Percentiles rank a stretch among this genome's conserved stretches.
These are phyloP conservation scores for Watsonalla cultraria DNA, from an alignment of 2,888 invertebrate genomes.

Conservation along the genomic window DNA sequence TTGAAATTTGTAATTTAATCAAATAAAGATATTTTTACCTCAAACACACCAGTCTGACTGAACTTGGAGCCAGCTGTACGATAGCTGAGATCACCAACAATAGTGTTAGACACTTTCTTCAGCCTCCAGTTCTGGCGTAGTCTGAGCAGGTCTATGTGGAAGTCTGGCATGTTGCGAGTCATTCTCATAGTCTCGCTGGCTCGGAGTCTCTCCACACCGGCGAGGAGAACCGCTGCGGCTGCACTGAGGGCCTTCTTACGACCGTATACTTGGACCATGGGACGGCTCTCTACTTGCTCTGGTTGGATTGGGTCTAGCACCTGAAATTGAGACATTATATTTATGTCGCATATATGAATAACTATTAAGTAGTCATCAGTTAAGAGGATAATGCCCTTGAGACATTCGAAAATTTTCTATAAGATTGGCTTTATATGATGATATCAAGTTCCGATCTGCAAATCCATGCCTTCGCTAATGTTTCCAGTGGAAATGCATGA, in stretches of 20 bases:
- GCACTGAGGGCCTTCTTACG: slow-evolving; percentile 94
- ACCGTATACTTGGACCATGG: slow-evolving; percentile 93
- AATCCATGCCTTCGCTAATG: too few relatives aligned
- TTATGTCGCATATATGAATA: too few relatives aligned
- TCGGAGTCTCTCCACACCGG: slow-evolving; percentile 92
- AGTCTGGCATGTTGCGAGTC: slow-evolving; percentile 88
- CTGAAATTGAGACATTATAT: slow-evolving; percentile 29
- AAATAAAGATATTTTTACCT: too few relatives aligned
- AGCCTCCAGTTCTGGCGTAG: slow-evolving; percentile 96
- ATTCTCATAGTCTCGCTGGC: slow-evolving; percentile 88
- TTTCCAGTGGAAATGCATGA: too few relatives aligned
- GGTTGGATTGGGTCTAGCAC: slow-evolving; percentile 93
- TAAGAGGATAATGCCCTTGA: too few relatives aligned
- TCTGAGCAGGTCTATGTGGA: slow-evolving; percentile 93
- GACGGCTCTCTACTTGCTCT: slow-evolving; percentile 88
- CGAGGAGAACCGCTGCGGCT: slow-evolving; percentile 89
- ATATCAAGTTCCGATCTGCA: too few relatives aligned
- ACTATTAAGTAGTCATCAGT: too few relatives aligned
- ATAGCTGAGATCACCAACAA: slow-evolving; percentile 97
- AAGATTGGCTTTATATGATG: too few relatives aligned
- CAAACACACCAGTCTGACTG: slow-evolving; percentile 95
- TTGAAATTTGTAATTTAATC: too few relatives aligned
- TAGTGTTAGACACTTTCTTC: slow-evolving; percentile 97
- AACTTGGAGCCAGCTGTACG: slow-evolving; percentile 97
- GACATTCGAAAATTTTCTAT: too few relatives aligned